Evolutionary conservation across 2,888 invertebrate genomes (phyloP), one percentile per base, ranked within the genome.

Genomic region (Scaeva pyrastri): DNA sequence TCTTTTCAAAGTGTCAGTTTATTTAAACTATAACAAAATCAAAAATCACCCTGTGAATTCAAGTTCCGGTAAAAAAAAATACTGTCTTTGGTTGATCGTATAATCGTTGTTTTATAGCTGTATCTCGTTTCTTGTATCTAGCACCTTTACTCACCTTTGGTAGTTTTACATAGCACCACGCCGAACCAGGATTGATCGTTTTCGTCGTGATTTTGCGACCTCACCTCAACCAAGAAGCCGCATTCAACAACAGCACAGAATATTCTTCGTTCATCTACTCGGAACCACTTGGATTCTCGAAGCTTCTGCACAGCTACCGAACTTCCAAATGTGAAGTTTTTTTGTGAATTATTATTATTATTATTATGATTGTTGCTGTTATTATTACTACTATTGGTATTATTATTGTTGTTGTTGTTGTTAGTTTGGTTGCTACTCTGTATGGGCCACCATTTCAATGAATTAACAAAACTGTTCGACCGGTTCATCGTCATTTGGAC

Each of bases 261-360:
- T 89, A 96, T 95, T 89, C 95, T 94, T 90, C 95, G 94, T 93
- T 96, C 95, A 89, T 95, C 95, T 88, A 95, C 94, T 88, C 94
- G 94, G 91, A 96, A 96, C 96, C 96, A 96, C 93, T 96, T 96
- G 87, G 95, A 95, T 91, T 96, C 95, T 88, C 95, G 93, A 88
- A 95, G 93, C 90, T 95, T 95, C 91, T 95, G 95, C 85, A 95
- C 95, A 64, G 95, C 95, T 48, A 95, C 95, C 68, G 95, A 95
- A 85, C 95, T 95, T 84, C 94, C 94, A 91, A 94, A 94, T 86
- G 93, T 93, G 89, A 93, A 82, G 39, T 81, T 78, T 62, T 88
- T 88, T 45, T 81, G 83, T 41, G 58, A 66, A 75, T 58, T 87
- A 87, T 62, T 88, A 81, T 82, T 88, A 84, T 80, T 87, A 89